phyloP scores from a whole-genome alignment of 1,140 invertebrate genomes.

The Meloidogyne hapla region DNA sequence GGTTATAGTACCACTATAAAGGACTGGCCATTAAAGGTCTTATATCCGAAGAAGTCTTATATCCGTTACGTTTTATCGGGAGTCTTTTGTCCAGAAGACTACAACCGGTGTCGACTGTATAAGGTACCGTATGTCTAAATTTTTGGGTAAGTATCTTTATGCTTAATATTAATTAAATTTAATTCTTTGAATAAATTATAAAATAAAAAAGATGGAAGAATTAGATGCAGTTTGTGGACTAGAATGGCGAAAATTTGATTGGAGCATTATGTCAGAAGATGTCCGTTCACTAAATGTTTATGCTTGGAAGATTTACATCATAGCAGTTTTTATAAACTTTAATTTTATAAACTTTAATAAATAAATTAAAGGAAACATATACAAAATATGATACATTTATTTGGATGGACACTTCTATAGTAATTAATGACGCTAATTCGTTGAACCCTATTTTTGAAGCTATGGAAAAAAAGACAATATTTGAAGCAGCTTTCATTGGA shows the following conservation, averaged over 20 bases:
- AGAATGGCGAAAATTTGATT: constrained; percentile 3
- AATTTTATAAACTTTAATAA: background rate
- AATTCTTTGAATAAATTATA: background rate
- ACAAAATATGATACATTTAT: constrained; percentile 1
- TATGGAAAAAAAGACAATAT: background rate
- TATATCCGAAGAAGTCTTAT: too few species aligned
- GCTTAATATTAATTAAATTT: too few species aligned
- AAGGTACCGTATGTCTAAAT: too few species aligned
- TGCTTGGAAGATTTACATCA: background rate
- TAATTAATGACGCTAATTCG: background rate
- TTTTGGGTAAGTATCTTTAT: background rate
- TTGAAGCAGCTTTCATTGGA: background rate
- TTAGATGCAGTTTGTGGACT: background rate
- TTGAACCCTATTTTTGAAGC: background rate
- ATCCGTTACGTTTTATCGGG: too few species aligned
- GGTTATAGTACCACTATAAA: too few species aligned
- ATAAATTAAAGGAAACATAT: background rate
- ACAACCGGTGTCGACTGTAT: too few species aligned
- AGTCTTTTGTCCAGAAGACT: too few species aligned
- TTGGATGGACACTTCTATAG: background rate
- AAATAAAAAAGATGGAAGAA: background rate
- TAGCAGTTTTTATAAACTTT: background rate
- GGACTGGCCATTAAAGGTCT: too few species aligned
- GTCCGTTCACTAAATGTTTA: background rate
- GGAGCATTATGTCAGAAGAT: background rate